Conservation (phyloP, 2,113 vertebrate genomes). For the Pterocles orientalis region DNA sequence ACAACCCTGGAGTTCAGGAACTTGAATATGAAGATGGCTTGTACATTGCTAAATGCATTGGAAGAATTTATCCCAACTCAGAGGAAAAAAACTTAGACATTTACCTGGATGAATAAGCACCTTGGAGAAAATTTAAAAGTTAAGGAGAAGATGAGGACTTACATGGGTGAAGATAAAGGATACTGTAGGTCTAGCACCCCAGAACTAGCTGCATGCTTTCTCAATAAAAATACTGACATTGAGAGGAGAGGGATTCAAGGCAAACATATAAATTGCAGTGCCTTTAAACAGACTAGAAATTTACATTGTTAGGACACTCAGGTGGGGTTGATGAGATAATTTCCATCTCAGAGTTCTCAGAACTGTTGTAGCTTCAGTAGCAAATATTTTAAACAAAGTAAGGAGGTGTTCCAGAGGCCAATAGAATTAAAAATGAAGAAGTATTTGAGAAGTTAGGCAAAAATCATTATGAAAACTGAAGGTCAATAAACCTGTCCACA, state of each 20-base stretch:
- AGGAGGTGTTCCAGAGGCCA: background rate
- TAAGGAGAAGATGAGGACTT: background rate
- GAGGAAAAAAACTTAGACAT: background rate
- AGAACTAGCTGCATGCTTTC: background rate
- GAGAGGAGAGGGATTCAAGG: background rate
- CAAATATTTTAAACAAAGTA: background rate
- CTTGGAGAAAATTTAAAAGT: background rate
- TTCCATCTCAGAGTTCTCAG: background rate
- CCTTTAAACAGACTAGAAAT: background rate
- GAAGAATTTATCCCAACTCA: background rate
- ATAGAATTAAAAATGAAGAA: background rate
- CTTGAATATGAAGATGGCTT: background rate
- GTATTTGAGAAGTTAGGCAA: background rate
- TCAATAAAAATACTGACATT: background rate
- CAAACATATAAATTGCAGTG: background rate
- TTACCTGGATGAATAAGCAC: background rate
- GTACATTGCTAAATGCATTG: background rate
- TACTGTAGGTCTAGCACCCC: background rate
- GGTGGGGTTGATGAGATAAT: background rate
- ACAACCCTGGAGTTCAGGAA: background rate
- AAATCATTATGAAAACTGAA: background rate
- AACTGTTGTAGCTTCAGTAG: background rate
- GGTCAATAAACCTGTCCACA: background rate
- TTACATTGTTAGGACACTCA: background rate
- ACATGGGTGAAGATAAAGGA: background rate